A percentile compares a stretch with the other conserved stretches of the same genome.
phyloP scores from a whole-genome alignment of 2,888 invertebrate species.

The Polyommatus icarus region DNA sequence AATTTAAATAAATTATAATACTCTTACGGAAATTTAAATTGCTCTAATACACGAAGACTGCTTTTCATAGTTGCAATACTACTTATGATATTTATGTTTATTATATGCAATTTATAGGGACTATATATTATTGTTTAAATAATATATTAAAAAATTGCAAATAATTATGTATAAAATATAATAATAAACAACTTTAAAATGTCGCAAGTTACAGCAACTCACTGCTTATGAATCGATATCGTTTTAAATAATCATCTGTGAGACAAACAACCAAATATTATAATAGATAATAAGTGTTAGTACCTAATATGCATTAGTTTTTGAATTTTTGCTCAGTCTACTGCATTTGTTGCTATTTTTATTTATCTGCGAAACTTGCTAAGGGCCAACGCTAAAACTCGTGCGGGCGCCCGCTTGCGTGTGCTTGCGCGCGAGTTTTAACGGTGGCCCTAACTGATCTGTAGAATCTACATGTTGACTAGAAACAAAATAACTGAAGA shows the following conservation, averaged over 20 bases:
- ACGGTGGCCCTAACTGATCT: too few species aligned
- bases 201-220: background rate
- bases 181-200: too few species aligned
- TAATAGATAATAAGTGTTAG: constrained; percentile 5
- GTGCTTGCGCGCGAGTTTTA: too few species aligned
- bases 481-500: background rate
- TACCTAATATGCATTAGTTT: background rate
- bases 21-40: background rate
- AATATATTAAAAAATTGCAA: background rate
- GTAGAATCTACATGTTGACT: too few species aligned
- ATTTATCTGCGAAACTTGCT: too few species aligned
- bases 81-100: background rate
- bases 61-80: background rate
- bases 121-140: background rate
- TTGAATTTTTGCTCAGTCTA: background rate
- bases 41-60: constrained; percentile 9
- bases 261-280: constrained; percentile 6
- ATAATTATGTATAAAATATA: too few species aligned
- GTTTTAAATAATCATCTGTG: background rate
- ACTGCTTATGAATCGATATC: background rate
- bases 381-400: too few species aligned
- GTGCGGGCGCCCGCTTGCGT: too few species aligned
- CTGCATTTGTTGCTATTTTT: background rate
- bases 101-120: background rate
- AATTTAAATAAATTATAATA: background rate